A percentile compares a stretch with the other conserved stretches of the same genome.
phyloP scores from a whole-genome alignment of 2,113 vertebrate species.

The Amphilophus citrinellus region DNA sequence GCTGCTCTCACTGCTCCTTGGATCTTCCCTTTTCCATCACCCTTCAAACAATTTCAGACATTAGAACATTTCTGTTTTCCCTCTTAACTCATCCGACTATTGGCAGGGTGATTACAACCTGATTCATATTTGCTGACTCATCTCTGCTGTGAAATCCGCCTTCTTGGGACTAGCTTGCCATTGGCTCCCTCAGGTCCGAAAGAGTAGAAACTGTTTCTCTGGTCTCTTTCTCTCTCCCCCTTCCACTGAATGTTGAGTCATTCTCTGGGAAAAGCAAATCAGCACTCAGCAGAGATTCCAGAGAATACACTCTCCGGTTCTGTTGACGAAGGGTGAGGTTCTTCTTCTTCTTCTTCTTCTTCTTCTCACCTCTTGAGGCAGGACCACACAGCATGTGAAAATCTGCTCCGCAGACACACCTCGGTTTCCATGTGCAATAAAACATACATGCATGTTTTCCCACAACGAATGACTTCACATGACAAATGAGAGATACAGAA shows the following conservation, averaged over 20 bases:
- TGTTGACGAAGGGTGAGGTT: constrained; percentile 86
- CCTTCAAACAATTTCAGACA: constrained; percentile 45
- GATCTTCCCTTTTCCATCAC: constrained; percentile 48
- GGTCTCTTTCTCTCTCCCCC: constrained; percentile 8
- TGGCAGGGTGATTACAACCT: constrained; percentile 34
- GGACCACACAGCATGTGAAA: constrained; percentile 83
- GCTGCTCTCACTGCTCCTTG: constrained; percentile 49
- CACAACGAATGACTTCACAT: constrained; percentile 61
- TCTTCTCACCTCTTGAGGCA: constrained; percentile 71
- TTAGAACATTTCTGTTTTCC: constrained; percentile 46
- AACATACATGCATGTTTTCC: constrained; percentile 47
- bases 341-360: constrained; percentile 32
- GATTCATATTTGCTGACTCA: constrained; percentile 70
- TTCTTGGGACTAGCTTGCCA: constrained; percentile 49
- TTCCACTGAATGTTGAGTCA: constrained; percentile 66
- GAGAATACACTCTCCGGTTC: constrained; percentile 63
- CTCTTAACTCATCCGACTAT: constrained; percentile 49
- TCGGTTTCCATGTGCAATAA: constrained; percentile 60
- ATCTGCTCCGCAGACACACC: constrained; percentile 78
- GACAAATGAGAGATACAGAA: constrained; percentile 27
- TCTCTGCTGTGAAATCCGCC: constrained; percentile 53
- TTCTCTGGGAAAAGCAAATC: constrained; percentile 73
- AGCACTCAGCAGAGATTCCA: constrained; percentile 63
- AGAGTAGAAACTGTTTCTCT: constrained; percentile 19
- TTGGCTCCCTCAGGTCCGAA: constrained; percentile 58